A percentile compares a stretch with the other conserved stretches of the same genome.
These are phyloP conservation scores for Galemys pyrenaicus DNA, from an alignment of 2,113 vertebrate species.

Conservation along the genomic window DNA sequence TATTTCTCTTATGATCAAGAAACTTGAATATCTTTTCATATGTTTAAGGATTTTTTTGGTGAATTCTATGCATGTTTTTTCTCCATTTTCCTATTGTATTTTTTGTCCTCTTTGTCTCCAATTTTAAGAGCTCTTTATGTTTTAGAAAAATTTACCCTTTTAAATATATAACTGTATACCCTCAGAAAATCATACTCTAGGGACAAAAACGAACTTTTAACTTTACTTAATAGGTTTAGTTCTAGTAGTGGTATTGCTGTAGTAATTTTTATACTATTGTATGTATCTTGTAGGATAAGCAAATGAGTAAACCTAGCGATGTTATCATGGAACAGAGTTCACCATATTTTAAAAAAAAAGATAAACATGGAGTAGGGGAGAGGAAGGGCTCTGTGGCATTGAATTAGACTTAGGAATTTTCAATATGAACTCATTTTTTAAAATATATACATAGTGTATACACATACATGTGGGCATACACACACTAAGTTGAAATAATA, in stretches of 20 bases:
- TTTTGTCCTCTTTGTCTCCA: not conserved
- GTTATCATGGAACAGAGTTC: not conserved
- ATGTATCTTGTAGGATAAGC: not conserved
- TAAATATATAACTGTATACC: not conserved
- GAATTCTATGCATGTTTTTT: not conserved
- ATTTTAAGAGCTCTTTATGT: not conserved
- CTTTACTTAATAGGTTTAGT: not conserved
- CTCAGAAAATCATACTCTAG: not conserved
- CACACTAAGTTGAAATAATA: not conserved
- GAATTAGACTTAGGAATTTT: not conserved
- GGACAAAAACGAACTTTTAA: not conserved
- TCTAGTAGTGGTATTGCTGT: not conserved
- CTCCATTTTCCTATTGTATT: not conserved
- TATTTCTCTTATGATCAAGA: not conserved
- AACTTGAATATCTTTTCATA: not conserved
- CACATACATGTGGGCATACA: not conserved
- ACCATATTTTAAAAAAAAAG: not conserved
- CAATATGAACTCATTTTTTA: not conserved
- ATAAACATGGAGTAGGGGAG: not conserved
- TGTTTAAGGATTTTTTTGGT: not conserved
- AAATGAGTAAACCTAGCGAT: not conserved
- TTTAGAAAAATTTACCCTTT: not conserved
- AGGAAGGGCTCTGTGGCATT: not conserved
- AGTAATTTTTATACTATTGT: slow-evolving; percentile 3
- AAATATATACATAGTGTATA: not conserved